Conservation (phyloP, 2,888 invertebrate species). For the Cylloceria caligata region DNA sequence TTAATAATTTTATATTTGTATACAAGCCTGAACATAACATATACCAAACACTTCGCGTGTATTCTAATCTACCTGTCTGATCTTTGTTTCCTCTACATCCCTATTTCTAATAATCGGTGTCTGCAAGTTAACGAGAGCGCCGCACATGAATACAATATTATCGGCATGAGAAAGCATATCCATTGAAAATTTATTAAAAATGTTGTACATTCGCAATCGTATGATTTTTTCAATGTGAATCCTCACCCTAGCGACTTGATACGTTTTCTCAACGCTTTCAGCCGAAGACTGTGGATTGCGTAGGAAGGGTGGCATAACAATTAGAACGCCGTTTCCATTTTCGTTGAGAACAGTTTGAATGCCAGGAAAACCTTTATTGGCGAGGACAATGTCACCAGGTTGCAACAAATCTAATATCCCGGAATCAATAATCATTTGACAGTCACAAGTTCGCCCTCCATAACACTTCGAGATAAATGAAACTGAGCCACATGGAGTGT, state of each 20-base stretch:
- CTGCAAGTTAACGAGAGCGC: conserved; percentile 44
- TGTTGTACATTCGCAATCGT: conserved; percentile 20
- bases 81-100: not conserved
- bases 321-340: conserved; percentile 50
- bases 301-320: conserved; percentile 57
- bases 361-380: conserved; percentile 59
- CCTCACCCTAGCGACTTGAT: conserved; percentile 24
- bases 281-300: conserved; percentile 29
- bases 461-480: conserved; percentile 33
- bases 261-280: conserved; percentile 46
- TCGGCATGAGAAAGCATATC: conserved; percentile 42
- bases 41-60: no score
- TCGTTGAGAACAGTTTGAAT: conserved; percentile 38
- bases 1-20: no score
- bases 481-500: conserved; percentile 54
- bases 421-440: conserved; percentile 52
- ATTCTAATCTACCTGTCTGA: not conserved
- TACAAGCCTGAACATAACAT: no score
- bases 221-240: conserved; percentile 51
- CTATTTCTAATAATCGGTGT: conserved; percentile 41
- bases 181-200: conserved; percentile 40
- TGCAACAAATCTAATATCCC: conserved; percentile 54
- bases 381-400: conserved; percentile 50
- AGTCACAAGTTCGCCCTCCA: conserved; percentile 48
- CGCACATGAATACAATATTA: conserved; percentile 47